phyloP scores from a whole-genome alignment of 2,113 vertebrate genomes.

The Thunnus maccoyii region DNA sequence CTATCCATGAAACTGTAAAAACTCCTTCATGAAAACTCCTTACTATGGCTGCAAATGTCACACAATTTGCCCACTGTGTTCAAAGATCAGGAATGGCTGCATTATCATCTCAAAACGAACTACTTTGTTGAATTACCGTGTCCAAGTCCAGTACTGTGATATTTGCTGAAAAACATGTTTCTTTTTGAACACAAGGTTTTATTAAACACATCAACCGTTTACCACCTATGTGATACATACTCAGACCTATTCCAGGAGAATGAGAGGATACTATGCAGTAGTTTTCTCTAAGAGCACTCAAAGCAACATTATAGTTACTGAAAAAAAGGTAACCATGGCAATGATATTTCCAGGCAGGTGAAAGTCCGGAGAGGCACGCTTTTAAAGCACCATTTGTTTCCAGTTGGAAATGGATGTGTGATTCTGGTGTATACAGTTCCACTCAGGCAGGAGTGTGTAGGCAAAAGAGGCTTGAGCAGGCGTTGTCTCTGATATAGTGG shows the following conservation, averaged over 20 bases:
- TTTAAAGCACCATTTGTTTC: constrained; percentile 78
- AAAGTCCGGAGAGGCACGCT: constrained; percentile 73
- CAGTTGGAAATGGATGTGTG: constrained; percentile 47
- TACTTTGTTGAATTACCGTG: neutral
- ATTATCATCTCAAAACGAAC: neutral
- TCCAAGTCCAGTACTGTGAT: neutral
- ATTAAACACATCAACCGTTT: constrained; percentile 51
- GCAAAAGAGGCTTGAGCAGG: constrained; percentile 32
- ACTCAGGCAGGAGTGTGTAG: constrained; percentile 36
- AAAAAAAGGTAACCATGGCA: constrained; percentile 71
- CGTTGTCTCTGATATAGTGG: neutral
- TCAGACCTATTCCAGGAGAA: constrained; percentile 32
- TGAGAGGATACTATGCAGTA: constrained; percentile 43
- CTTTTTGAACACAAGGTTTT: constrained; percentile 58
- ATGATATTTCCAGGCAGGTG: constrained; percentile 68
- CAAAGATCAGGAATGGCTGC: neutral
- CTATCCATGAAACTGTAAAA: constrained; percentile 17
- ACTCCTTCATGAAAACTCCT: constrained; percentile 8
- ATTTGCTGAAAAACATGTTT: neutral
- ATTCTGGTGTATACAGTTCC: constrained; percentile 37
- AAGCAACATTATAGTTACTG: constrained; percentile 54
- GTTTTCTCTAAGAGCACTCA: constrained; percentile 63
- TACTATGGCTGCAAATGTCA: neutral
- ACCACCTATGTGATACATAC: constrained; percentile 29
- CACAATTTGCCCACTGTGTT: neutral